Evolutionary conservation across 2,797 vertebrate species (phyloP).

Genomic region (Gadopsis bispinosus): DNA sequence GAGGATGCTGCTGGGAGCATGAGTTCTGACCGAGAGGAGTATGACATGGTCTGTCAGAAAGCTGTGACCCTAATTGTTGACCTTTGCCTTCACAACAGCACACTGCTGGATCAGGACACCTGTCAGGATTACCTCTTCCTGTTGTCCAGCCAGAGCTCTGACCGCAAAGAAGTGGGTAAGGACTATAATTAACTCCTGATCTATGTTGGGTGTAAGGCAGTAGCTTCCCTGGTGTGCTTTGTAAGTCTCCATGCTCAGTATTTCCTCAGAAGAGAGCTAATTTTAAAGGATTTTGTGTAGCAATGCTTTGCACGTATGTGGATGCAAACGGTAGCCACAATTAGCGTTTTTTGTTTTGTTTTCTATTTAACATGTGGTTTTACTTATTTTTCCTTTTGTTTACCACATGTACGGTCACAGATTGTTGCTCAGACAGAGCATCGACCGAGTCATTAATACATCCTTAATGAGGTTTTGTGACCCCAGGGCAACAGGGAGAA

Average conservation of each 20-base stretch:
- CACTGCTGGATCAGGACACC: slow-evolving; percentile 82
- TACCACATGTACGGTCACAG: slow-evolving; percentile 23
- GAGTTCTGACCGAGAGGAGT: slow-evolving; percentile 85
- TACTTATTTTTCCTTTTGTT: slow-evolving; percentile 12
- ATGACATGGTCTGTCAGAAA: slow-evolving; percentile 89
- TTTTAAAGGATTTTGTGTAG: neutral
- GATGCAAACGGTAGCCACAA: neutral
- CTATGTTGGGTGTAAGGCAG: slow-evolving; percentile 7
- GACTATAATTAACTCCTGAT: slow-evolving; percentile 38
- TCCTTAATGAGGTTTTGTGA: slow-evolving; percentile 75
- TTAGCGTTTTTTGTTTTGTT: neutral
- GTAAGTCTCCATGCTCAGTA: neutral
- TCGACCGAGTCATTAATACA: slow-evolving; percentile 54
- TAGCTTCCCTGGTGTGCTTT: slow-evolving; percentile 26
- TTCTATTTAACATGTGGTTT: slow-evolving; percentile 12
- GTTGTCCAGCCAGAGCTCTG: slow-evolving; percentile 76
- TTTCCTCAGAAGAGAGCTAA: slow-evolving; percentile 7
- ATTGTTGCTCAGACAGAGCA: slow-evolving; percentile 34
- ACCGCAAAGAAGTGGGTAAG: slow-evolving; percentile 80
- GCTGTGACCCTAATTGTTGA: slow-evolving; percentile 88
- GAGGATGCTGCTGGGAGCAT: slow-evolving; percentile 87
- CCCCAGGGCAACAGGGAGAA: slow-evolving; percentile 51
- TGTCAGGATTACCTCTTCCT: slow-evolving; percentile 86
- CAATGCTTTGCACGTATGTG: neutral
- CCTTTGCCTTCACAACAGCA: slow-evolving; percentile 87